Base-by-base conservation (phyloP, 2,888 invertebrate species). In the Ashinkailepas kermadecensis region DNA sequence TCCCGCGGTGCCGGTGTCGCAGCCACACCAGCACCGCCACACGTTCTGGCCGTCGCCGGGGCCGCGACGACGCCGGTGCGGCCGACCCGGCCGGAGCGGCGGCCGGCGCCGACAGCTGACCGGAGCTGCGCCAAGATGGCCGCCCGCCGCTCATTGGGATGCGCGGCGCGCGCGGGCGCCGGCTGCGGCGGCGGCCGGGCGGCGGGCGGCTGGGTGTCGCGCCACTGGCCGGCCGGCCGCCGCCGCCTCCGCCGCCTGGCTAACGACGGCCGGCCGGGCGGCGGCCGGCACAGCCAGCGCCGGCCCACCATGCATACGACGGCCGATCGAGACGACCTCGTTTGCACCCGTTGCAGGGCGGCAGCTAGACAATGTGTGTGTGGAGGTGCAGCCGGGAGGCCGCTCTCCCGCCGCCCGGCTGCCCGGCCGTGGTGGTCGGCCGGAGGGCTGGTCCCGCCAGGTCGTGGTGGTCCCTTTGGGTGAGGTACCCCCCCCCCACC, bases 61-160 rank as follows among this genome's bases (percentile, higher is more conserved):
- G 65, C 15, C 70, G 15, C 70, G 39, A 39, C 39, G 70, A 3
- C 39, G 39, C 39, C 39, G 39, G 39, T 4, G 39, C 39, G 39
- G 39, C 39, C 39, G 39, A 39, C 39, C 15, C 70, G 12, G 39
- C 70, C 15, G 67, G 39, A 13, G 9, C 70, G 39, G 25, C 65
- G 65, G 0, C 65, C 12, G n/a, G 25, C 67, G 25, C 67, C 39
- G 39, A 25, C 70, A 70, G 70, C 70, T 70, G 70, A 39, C 70
- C 70, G 25, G n/a, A 18, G 18, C 62, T 8, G 15, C 62, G 23
- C 39, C 70, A 70, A 70, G 70, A 70, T 70, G 70, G 70, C 70
- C 39, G 70, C 23, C 67, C 67, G 23, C 67, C 25, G 70, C 70
- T 70, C 70, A 70, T 70, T 70, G 70, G 70, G 70, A 70, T 70